Conservation (phyloP, 37 sponge, comb jelly and placozoan genomes). For the Diacarnus erythraeanus region DNA sequence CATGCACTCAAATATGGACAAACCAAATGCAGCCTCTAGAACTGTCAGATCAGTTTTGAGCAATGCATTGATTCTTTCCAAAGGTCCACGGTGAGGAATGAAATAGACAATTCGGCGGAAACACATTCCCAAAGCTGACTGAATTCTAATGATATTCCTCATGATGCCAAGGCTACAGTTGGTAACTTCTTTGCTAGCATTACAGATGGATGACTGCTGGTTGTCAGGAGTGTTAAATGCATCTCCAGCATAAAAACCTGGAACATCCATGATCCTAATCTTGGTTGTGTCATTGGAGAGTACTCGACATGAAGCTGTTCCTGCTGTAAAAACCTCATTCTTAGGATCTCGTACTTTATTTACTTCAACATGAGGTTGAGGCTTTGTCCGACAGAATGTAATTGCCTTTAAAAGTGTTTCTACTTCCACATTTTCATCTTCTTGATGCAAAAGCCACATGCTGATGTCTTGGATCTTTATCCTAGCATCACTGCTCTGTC, state of each 20-base stretch:
- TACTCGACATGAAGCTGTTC: slow-evolving; percentile 6
- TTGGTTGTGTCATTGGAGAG: slow-evolving; percentile 22
- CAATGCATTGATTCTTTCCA: slow-evolving; percentile 2
- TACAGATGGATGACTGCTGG: not conserved
- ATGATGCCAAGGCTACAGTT: slow-evolving; percentile 9
- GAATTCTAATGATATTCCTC: slow-evolving; percentile 27
- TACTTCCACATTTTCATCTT: not conserved
- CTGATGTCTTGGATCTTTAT: not conserved
- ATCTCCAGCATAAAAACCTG: slow-evolving; percentile 6
- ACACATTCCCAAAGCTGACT: not conserved
- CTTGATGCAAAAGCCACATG: slow-evolving; percentile 7
- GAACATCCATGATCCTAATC: slow-evolving; percentile 27
- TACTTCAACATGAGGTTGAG: not conserved
- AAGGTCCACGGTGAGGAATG: slow-evolving; percentile 25
- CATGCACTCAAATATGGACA: slow-evolving; percentile 33
- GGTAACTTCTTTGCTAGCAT: not conserved
- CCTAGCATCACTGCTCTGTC: no score
- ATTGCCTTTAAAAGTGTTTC: not conserved
- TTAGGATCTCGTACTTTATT: not conserved
- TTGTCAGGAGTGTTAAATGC: not conserved
- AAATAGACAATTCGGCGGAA: slow-evolving; percentile 36
- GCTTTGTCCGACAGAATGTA: not conserved
- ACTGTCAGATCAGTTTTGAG: slow-evolving; percentile 10
- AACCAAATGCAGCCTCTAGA: slow-evolving; percentile 16
- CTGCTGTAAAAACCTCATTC: not conserved